phyloP scores from a whole-genome alignment of 2,888 invertebrate species.

The Microplitis manilae region DNA sequence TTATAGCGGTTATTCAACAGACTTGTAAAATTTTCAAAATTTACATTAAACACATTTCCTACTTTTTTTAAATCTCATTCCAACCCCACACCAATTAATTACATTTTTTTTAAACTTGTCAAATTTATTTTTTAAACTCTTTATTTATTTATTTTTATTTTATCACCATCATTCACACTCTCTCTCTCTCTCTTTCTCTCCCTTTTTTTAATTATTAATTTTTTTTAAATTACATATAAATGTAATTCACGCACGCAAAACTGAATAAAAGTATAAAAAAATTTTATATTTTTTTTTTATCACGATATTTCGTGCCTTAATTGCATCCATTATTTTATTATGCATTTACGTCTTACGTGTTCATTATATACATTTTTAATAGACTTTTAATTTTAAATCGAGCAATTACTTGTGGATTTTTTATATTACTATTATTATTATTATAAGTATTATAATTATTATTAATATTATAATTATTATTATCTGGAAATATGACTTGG shows the following conservation, averaged over 20 bases:
- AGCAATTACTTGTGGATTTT: slow-evolving; percentile 20
- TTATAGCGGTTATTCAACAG: slow-evolving; percentile 47
- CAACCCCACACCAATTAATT: slow-evolving; percentile 36
- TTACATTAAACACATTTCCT: slow-evolving; percentile 56
- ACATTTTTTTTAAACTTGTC: slow-evolving; percentile 4
- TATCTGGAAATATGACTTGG: background rate
- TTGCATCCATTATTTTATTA: slow-evolving; percentile 39
- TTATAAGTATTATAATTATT: background rate
- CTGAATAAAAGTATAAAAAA: slow-evolving; percentile 16
- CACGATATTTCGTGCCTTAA: slow-evolving; percentile 44
- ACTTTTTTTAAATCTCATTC: slow-evolving; percentile 48
- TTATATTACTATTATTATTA: background rate
- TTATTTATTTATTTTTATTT: slow-evolving; percentile 28
- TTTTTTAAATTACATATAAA: slow-evolving; percentile 18
- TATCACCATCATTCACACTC: slow-evolving; percentile 16
- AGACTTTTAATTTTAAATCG: slow-evolving; percentile 37
- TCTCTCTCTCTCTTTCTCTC: background rate
- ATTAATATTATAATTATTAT: background rate
- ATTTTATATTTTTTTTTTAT: background rate
- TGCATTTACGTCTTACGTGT: slow-evolving; percentile 18
- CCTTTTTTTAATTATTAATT: background rate
- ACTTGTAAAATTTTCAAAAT: slow-evolving; percentile 66
- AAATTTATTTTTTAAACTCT: slow-evolving; percentile 10
- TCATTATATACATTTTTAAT: slow-evolving; percentile 35
- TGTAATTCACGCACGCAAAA: slow-evolving; percentile 20